Evolutionary conservation across 2,113 vertebrate genomes (phyloP).

Genomic region (Scalopus aquaticus): DNA sequence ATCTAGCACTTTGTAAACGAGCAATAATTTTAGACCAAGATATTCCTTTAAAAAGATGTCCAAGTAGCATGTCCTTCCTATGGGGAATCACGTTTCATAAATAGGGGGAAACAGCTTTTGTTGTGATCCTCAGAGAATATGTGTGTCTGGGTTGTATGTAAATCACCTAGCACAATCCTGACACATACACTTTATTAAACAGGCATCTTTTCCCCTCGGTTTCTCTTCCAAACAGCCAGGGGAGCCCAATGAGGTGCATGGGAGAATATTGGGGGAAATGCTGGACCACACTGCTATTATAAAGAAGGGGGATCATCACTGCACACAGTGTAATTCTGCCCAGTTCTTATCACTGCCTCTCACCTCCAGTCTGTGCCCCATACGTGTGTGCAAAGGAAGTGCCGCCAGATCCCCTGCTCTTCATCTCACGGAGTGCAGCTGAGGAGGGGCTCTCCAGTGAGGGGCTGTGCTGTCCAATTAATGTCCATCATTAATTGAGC

Average conservation of each 20-base stretch:
- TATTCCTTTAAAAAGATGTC: background rate
- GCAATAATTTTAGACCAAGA: background rate
- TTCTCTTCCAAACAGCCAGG: background rate
- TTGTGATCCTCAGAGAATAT: conserved; percentile 41
- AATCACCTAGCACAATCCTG: conserved; percentile 17
- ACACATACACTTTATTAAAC: background rate
- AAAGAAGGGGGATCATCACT: background rate
- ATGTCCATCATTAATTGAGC: no score
- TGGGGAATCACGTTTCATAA: conserved; percentile 10
- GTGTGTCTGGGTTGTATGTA: conserved; percentile 40
- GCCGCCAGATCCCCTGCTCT: background rate
- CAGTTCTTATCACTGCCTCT: background rate
- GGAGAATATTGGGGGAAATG: background rate
- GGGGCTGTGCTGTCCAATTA: accelerated
- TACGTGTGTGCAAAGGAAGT: background rate
- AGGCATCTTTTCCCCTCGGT: background rate
- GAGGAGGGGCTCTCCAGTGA: background rate
- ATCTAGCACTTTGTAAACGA: conserved; percentile 1
- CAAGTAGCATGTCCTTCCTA: background rate
- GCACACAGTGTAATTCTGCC: background rate
- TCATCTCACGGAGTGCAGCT: background rate
- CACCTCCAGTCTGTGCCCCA: accelerated
- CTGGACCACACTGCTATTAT: background rate
- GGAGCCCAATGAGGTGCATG: background rate
- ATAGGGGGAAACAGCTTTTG: conserved; percentile 31